Base-by-base conservation (phyloP, 1,140 invertebrate genomes). In the Leptopilina clavipes region DNA sequence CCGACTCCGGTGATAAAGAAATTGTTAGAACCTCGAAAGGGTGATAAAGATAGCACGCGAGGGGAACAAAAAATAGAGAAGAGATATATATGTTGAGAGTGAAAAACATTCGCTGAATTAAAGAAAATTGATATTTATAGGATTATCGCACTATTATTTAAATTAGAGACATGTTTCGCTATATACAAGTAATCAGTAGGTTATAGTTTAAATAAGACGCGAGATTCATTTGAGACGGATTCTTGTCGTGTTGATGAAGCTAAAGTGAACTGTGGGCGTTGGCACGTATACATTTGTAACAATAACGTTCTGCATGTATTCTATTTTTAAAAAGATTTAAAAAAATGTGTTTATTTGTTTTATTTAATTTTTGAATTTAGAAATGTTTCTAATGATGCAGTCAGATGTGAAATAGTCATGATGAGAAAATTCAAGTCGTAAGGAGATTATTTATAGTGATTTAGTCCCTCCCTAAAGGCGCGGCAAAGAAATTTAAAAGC, bases 1-100 rank as follows among this genome's bases (percentile, higher is more conserved):
- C 59, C 59, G 59, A 65, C 59, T 31, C 22, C 59, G 59, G 59
- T n/a, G 59, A 65, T 65, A 65, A 65, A 65, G 59, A 65, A 65
- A 65, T 65, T 25, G 59, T 65, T 65, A 65, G 59, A 31, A 65
- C 59, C 59, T 65, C 59, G 59, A 31, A 65, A 65, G 22, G 19
- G 59, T 31, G 59, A 65, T 65, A 65, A 65, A 65, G 14, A 31
- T 65, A 31, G 59, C 22, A 65, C 22, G 59, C 11, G 25, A 37
- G 59, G 25, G 19, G 59, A 65, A 65, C 37, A 65, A 25, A 65
- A n/a, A 31, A 25, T 25, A 59, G 25, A 65, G 3, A 65, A 54
- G 0, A 54, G n/a, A 2, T 18, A 54, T 18, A 54, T 54, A 10
- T 19, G 19, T 6, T 11, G 19, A 59, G 19, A 7, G 9, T 22